Evolutionary conservation across 1,140 invertebrate genomes (phyloP).

Genomic region (Mercenaria mercenaria): DNA sequence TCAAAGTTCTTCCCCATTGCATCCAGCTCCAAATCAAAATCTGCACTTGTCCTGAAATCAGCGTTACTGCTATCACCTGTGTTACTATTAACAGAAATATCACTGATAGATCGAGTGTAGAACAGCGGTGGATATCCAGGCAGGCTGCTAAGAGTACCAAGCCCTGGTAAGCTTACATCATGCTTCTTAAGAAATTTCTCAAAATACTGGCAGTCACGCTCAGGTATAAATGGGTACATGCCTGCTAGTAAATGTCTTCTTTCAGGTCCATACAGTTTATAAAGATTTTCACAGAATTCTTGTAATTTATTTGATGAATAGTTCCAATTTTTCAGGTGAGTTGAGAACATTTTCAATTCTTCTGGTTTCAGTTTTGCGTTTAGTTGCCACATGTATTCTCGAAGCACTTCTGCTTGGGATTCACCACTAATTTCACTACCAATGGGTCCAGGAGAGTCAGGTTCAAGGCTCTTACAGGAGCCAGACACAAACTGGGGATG

Average conservation of each 20-base stretch:
- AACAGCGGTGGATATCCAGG: conserved; percentile 49
- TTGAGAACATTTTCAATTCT: conserved; percentile 53
- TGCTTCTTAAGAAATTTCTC: conserved; percentile 58
- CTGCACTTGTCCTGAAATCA: neutral
- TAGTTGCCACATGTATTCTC: conserved; percentile 60
- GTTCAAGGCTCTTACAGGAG: conserved; percentile 15
- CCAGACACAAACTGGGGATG: conserved; percentile 20
- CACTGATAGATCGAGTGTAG: conserved; percentile 54
- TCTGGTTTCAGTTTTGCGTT: conserved; percentile 60
- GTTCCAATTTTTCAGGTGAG: conserved; percentile 59
- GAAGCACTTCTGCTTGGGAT: conserved; percentile 42
- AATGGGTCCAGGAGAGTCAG: neutral
- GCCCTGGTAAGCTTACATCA: conserved; percentile 37
- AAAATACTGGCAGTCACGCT: conserved; percentile 26
- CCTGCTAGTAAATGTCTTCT: conserved; percentile 57
- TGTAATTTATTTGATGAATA: conserved; percentile 51
- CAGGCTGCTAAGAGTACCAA: conserved; percentile 30
- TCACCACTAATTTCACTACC: conserved; percentile 16
- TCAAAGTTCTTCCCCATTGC: conserved; percentile 34
- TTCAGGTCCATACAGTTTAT: conserved; percentile 53
- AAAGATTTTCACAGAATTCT: conserved; percentile 62
- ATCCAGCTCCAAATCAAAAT: conserved; percentile 46
- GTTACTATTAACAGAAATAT: conserved; percentile 53
- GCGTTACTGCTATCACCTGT: conserved; percentile 4
- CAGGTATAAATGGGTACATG: conserved; percentile 59